Evolutionary conservation across 2,113 vertebrate genomes (phyloP).

Genomic region (Mohoua ochrocephala): DNA sequence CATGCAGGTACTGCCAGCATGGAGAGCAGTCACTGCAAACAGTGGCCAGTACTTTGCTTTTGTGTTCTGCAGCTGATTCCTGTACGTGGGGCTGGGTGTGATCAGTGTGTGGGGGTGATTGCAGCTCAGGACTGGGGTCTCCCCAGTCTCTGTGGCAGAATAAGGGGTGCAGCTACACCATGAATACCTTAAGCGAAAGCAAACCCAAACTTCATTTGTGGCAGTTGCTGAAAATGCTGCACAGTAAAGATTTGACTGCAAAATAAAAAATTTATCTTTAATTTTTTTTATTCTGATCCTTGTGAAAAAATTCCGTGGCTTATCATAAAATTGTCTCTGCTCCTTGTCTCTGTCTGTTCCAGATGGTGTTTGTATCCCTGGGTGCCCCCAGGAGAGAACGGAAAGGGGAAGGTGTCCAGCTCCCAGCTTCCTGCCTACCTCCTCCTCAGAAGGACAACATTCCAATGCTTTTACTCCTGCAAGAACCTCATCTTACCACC

Average conservation of each 20-base stretch:
- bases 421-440: constrained; percentile 95
- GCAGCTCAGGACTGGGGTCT: neutral
- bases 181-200: neutral
- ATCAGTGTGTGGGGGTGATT: rapidly evolving
- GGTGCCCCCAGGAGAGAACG: constrained; percentile 93
- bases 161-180: neutral
- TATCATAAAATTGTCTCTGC: neutral
- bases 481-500: constrained; percentile 96
- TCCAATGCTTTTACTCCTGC: constrained; percentile 95
- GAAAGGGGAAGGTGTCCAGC: constrained; percentile 94
- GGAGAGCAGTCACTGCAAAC: neutral
- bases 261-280: neutral
- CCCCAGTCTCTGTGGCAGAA: neutral
- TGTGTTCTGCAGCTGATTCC: neutral
- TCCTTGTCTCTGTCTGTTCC: neutral
- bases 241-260: neutral
- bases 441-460: constrained; percentile 98
- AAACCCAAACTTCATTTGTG: neutral
- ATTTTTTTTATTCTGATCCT: neutral
- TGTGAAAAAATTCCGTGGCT: neutral
- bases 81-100: neutral
- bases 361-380: constrained; percentile 99
- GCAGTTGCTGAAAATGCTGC: neutral
- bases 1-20: constrained; percentile 85
- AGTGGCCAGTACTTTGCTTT: neutral